Evolutionary conservation across 2,113 vertebrate genomes (phyloP), one percentile per base, ranked within the genome.

Genomic region (Maccullochella peelii): DNA sequence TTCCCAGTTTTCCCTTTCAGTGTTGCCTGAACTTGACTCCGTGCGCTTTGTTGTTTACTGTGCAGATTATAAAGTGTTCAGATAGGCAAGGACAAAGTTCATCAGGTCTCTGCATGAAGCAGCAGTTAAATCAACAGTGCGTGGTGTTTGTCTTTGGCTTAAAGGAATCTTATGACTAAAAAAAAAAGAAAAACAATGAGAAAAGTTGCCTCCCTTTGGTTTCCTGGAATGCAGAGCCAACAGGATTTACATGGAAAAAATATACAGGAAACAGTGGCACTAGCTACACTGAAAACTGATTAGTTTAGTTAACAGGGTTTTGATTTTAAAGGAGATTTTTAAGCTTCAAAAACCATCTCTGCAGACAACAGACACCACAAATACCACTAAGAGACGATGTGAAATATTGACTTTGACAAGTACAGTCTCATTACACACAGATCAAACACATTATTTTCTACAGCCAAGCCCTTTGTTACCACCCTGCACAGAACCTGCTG

Each of bases 41-140:
- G 61, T 1, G 27, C 8, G 5, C 25, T 33, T 30, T 42, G 36
- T 9, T 16, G 3, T 55, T 44, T 33, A n/a, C 38, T 38, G 73
- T 27, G 73, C 18, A n/a, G 62, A 52, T 54, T 52, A 8, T 4
- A 16, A 54, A 44, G 52, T 25, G 63, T 23, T 61, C 38, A 6
- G 58, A 55, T 18, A 44, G 61, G 49, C 47, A 50, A 30, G 82
- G 36, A 14, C 80, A 87, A 82, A 83, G 86, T 78, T 71, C 66
- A 72, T 11, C 4, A 14, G 50, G 71, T 55, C 21, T 55, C 9
- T 62, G 38, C n/a, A 21, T 38, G 30, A 38, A 33, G 55, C 27
- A 40, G 65, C 38, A 3, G 16, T 16, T 65, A 33, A 77, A 77
- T 40, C 76, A 86, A 70, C 73, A 77, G 14, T 0, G 10, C 2